These are phyloP conservation scores for Agonopterix subpropinquella DNA, from an alignment of 2,888 invertebrate species.

Conservation along the genomic window DNA sequence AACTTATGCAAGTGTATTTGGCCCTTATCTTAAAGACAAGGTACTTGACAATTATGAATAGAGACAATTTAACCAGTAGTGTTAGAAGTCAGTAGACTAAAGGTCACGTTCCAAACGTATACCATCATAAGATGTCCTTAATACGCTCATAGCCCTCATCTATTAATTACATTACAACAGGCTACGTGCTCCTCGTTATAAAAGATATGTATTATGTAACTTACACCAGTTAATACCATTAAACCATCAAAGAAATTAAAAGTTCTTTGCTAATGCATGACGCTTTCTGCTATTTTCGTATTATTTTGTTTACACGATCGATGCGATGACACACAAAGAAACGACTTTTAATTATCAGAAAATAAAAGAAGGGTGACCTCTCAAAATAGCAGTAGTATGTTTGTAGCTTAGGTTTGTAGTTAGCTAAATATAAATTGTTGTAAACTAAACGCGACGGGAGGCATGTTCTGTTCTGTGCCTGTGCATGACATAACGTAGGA, in stretches of 20 bases:
- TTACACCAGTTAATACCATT: background rate
- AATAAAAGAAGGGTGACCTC: slow-evolving; percentile 47
- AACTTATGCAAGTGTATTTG: too few species aligned
- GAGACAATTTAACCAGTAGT: background rate
- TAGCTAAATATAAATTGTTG: slow-evolving; percentile 50
- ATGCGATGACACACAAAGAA: slow-evolving; percentile 3
- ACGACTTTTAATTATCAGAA: slow-evolving; percentile 39
- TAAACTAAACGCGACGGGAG: slow-evolving; percentile 11
- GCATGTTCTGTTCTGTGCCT: slow-evolving; percentile 26
- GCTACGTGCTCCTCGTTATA: background rate
- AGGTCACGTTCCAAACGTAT: too few species aligned
- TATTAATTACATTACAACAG: too few species aligned
- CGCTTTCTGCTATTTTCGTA: slow-evolving; percentile 18
- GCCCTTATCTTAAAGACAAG: too few species aligned
- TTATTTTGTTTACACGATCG: slow-evolving; percentile 16
- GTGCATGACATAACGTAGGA: slow-evolving; percentile 38
- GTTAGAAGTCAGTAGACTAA: too few species aligned
- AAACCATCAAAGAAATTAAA: slow-evolving; percentile 11
- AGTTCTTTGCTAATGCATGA: slow-evolving; percentile 16
- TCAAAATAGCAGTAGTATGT: slow-evolving; percentile 48
- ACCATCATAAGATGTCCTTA: slow-evolving; percentile 8
- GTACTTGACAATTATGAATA: background rate
- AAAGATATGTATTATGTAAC: background rate
- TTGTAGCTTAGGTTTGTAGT: slow-evolving; percentile 30
- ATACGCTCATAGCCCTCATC: too few species aligned